Evolutionary conservation across 30 jellyfish, hydroid and myxozoan genomes (phyloP), one percentile per base, ranked within the genome.

Genomic region (Catostylus mosaicus): DNA sequence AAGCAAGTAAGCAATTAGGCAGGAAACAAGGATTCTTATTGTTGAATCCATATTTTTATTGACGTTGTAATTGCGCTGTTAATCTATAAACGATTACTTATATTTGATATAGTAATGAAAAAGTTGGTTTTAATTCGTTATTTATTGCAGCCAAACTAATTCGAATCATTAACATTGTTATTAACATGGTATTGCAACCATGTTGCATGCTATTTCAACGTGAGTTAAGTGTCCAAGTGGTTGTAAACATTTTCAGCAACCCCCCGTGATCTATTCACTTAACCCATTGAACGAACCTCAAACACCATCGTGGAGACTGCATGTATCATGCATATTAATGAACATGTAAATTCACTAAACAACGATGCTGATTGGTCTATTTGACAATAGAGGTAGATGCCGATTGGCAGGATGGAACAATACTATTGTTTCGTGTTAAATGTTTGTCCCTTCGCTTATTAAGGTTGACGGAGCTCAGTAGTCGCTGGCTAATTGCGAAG

Each of bases 291-390:
- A 23, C 63, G 77, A 61, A 60, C 78, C 72, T 35, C 27, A 62
- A 60, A 59, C 88, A 76, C 68, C 96, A 76, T 64, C 96, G 89
- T 86, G 96, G 77, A 72, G 96, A 34, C 33, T 69, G 96, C 96
- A 86, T 86, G 96, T 86, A 86, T 65, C 85, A 86, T 86, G 74
- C 87, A 75, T 86, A 75, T 72, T 86, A 67, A 75, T 64, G 89
- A 66, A 76, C 22, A 22, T 43, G 50, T 40, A 46, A 52, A 52
- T 85, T 63, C 54, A 34, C 48, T 45, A 65, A 32, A 33, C 43
- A 29, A 9, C 33, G 26, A 0, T 67, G n/a, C 79, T 76, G 77
- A 86, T 86, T 86, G 96, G 96, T 86, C 73, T 40, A 24, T 54
- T 38, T 22, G 1, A 73, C 81, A 37, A 54, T 22, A 65, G 78